A percentile compares a stretch with the other conserved stretches of the same genome.
phyloP scores from a whole-genome alignment of 2,113 vertebrate species.

The Ctenodactylus gundi region DNA sequence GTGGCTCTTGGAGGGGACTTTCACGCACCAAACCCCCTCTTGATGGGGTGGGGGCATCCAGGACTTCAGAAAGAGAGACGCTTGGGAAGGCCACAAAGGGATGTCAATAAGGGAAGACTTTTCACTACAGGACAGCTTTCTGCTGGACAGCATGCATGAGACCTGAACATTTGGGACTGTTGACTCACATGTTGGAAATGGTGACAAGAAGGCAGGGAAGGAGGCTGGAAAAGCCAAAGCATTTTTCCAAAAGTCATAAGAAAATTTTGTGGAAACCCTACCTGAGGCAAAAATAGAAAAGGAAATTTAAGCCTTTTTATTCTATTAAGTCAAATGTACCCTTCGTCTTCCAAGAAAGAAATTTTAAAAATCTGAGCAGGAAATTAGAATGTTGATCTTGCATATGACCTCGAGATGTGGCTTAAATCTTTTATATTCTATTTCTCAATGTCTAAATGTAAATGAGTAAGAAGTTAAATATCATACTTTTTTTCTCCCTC shows the following conservation, averaged over 20 bases:
- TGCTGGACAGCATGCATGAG: background rate
- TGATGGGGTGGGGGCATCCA: background rate
- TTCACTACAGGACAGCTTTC: background rate
- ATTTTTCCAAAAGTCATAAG: background rate
- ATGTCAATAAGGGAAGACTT: background rate
- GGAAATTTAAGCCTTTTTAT: background rate
- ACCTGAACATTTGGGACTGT: background rate
- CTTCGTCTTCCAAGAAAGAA: background rate
- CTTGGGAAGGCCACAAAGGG: background rate
- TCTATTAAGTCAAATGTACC: background rate
- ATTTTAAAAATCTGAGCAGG: background rate
- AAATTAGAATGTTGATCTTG: background rate
- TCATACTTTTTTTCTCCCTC: fast-evolving
- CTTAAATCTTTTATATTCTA: background rate
- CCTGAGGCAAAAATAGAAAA: background rate
- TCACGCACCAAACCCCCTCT: background rate
- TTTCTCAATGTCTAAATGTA: background rate
- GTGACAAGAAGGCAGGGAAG: background rate
- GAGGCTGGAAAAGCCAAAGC: background rate
- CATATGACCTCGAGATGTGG: background rate
- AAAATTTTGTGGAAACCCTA: background rate
- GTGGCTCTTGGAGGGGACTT: background rate
- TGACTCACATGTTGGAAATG: background rate
- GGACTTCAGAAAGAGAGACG: background rate
- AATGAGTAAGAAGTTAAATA: background rate